Evolutionary conservation across 2,797 vertebrate species (phyloP).

Genomic region (Sebastiscus tertius): DNA sequence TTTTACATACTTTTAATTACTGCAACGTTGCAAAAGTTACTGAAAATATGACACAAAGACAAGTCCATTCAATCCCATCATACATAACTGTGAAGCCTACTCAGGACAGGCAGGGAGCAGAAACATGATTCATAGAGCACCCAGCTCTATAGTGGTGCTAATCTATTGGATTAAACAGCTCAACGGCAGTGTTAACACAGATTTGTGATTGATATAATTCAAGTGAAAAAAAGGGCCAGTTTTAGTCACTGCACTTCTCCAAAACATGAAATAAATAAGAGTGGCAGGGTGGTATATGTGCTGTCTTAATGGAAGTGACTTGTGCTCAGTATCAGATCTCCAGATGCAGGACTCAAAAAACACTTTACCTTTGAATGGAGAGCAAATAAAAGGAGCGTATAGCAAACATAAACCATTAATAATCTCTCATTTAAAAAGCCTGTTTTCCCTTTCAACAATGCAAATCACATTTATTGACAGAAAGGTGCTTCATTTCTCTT

Average conservation of each 20-base stretch:
- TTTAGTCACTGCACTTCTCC: background rate
- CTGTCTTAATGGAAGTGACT: conserved; percentile 30
- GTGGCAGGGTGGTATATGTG: background rate
- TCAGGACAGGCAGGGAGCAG: background rate
- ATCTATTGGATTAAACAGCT: conserved; percentile 35
- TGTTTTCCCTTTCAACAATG: conserved; percentile 26
- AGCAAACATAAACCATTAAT: conserved; percentile 30
- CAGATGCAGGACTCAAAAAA: conserved; percentile 10
- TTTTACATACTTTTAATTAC: conserved; percentile 26
- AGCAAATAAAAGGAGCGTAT: conserved; percentile 17
- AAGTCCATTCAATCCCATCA: background rate
- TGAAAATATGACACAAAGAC: conserved; percentile 13
- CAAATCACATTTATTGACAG: conserved; percentile 57
- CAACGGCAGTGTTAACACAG: background rate
- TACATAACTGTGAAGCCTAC: background rate
- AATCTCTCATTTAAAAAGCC: conserved; percentile 16
- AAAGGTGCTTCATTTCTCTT: conserved; percentile 52
- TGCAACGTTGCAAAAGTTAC: conserved; percentile 1
- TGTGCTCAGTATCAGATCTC: conserved; percentile 44
- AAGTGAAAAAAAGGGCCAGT: background rate
- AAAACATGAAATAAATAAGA: conserved; percentile 25
- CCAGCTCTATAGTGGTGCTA: conserved; percentile 1
- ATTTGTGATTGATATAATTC: conserved; percentile 19
- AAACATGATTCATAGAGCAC: conserved; percentile 3
- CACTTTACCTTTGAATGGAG: background rate